A percentile compares a stretch with the other conserved stretches of the same genome.
phyloP scores from a whole-genome alignment of 2,797 vertebrate genomes.

The Aselliscus stoliczkanus region DNA sequence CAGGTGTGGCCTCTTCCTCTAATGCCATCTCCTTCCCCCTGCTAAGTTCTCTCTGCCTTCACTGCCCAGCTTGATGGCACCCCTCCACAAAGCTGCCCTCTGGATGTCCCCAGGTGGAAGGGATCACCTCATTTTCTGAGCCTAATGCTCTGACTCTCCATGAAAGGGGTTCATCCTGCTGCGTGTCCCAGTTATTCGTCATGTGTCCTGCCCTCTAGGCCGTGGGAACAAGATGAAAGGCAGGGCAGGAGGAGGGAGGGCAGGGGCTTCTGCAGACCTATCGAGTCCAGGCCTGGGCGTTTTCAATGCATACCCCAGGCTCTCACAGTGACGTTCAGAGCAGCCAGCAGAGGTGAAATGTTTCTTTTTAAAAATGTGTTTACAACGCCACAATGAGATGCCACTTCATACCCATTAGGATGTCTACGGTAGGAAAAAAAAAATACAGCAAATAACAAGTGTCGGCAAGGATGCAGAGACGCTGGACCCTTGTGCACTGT shows the following conservation, averaged over 20 bases:
- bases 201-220: background rate
- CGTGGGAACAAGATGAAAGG: background rate
- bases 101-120: background rate
- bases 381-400: background rate
- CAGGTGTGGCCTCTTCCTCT: background rate
- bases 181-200: fast-evolving
- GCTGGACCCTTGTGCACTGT: background rate
- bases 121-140: background rate
- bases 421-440: background rate
- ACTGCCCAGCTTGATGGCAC: background rate
- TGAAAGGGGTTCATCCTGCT: background rate
- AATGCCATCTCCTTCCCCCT: background rate
- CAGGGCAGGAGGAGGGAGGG: background rate
- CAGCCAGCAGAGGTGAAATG: background rate
- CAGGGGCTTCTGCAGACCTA: background rate
- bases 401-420: background rate
- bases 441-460: background rate
- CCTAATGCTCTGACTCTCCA: background rate
- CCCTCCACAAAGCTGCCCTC: background rate
- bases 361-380: background rate
- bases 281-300: background rate
- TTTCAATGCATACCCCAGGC: background rate
- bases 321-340: background rate
- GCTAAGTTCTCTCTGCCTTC: background rate
- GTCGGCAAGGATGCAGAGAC: background rate